A percentile compares a stretch with the other conserved stretches of the same genome.
Evolutionary conservation across 2,113 vertebrate species (phyloP).

Genomic region (Nothoprocta pentlandii): DNA sequence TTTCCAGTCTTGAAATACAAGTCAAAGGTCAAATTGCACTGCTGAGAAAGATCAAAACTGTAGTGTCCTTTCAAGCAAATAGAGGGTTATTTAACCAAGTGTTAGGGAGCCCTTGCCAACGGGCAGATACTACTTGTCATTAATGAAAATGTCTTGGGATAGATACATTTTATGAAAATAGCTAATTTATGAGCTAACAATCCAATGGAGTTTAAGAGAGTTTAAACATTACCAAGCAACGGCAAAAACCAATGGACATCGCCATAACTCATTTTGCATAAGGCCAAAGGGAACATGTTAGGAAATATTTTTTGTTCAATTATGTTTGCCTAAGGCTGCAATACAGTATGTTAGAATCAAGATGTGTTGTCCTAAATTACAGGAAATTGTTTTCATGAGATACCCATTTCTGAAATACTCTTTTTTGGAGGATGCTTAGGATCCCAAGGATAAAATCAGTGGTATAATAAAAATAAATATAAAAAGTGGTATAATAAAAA

Average conservation of each 20-base stretch:
- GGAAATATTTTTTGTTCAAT: not conserved
- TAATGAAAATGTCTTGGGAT: not conserved
- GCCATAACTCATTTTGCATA: not conserved
- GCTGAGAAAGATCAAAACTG: not conserved
- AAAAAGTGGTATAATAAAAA: no score
- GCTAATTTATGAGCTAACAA: not conserved
- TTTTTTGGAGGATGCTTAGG: not conserved
- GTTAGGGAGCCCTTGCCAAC: not conserved
- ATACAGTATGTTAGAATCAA: not conserved
- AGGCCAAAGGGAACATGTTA: not conserved
- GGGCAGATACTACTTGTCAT: not conserved
- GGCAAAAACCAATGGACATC: rapidly evolving
- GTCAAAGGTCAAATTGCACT: not conserved
- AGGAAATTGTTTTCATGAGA: not conserved
- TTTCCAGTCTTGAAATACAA: not conserved
- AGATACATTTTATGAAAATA: not conserved
- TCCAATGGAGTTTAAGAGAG: not conserved
- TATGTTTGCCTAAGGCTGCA: not conserved
- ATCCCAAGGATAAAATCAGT: not conserved
- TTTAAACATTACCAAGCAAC: not conserved
- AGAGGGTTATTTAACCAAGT: not conserved
- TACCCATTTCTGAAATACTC: not conserved
- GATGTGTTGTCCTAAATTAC: not conserved
- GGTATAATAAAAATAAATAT: no score
- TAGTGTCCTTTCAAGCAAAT: not conserved